Percentiles rank a stretch among this genome's conserved stretches.
These are phyloP conservation scores for Tenualosa thibaudeaui DNA, from an alignment of 2,797 vertebrate genomes.

Conservation along the genomic window DNA sequence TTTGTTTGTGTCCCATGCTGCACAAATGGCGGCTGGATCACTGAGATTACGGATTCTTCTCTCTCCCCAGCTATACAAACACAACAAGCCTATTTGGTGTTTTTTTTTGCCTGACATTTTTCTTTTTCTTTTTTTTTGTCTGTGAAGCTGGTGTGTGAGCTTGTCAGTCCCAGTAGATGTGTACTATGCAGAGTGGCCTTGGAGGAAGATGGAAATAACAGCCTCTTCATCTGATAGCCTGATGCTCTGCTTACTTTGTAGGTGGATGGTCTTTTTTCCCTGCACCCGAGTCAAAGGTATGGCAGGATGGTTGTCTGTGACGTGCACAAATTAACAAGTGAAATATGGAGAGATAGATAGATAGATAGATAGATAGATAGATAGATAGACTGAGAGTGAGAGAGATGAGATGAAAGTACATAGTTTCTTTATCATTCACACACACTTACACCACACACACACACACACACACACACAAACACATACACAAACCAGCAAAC, in stretches of 20 bases:
- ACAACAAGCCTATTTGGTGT: background rate
- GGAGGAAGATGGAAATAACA: background rate
- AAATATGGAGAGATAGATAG: background rate
- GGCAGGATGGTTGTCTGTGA: background rate
- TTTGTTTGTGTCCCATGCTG: background rate
- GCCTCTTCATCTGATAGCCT: background rate
- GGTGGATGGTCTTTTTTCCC: background rate
- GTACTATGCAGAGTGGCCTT: background rate
- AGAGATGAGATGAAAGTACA: background rate
- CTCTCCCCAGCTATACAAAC: background rate
- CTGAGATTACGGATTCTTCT: background rate
- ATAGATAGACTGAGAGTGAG: background rate
- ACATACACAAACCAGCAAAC: background rate
- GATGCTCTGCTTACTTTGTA: background rate
- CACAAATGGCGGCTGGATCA: background rate
- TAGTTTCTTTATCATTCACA: background rate
- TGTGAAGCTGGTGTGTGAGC: background rate
- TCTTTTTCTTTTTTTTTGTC: background rate
- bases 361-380: background rate
- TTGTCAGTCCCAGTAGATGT: background rate
- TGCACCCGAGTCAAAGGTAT: background rate
- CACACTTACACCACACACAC: background rate
- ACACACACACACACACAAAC: slow-evolving; percentile 10
- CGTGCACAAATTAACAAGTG: background rate
- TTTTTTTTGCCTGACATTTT: background rate